phyloP scores from a whole-genome alignment of 2,888 invertebrate genomes.

The Vesta saturnalis region DNA sequence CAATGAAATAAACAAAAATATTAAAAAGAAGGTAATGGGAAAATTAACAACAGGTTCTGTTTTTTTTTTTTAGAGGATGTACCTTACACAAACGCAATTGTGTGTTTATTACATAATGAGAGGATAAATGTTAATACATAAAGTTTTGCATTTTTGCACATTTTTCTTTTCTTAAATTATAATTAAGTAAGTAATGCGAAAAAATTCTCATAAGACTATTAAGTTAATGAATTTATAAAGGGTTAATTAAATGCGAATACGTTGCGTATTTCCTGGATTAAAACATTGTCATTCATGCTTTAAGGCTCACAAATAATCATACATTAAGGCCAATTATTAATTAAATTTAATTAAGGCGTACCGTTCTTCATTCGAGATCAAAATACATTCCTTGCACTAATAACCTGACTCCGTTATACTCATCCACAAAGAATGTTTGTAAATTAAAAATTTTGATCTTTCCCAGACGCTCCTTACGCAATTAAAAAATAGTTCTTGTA shows the following conservation, averaged over 20 bases:
- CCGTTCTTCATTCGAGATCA: constrained; percentile 9
- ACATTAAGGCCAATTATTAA: constrained; percentile 12
- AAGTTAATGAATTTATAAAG: neutral
- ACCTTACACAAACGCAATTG: constrained; percentile 6
- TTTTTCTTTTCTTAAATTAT: constrained; percentile 1
- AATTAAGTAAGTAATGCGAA: neutral
- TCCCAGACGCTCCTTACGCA: neutral
- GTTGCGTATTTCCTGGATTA: constrained; percentile 2
- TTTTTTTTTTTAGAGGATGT: constrained; percentile 11
- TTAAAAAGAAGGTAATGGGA: constrained; percentile 9
- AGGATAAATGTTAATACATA: neutral
- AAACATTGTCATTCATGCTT: neutral
- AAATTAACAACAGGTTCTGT: constrained; percentile 5
- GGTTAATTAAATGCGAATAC: neutral
- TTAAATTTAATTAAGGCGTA: constrained; percentile 12
- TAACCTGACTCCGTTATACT: constrained; percentile 2
- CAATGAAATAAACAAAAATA: constrained; percentile 12
- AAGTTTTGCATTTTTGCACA: neutral
- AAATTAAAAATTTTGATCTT: constrained; percentile 9
- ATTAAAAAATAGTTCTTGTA: neutral
- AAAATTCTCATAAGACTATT: neutral
- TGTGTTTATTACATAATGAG: neutral
- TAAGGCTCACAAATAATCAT: constrained; percentile 7
- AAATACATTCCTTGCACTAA: constrained; percentile 10
- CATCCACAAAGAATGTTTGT: constrained; percentile 5